Conservation (phyloP, 2,113 vertebrate genomes). For the Lonchura striata region DNA sequence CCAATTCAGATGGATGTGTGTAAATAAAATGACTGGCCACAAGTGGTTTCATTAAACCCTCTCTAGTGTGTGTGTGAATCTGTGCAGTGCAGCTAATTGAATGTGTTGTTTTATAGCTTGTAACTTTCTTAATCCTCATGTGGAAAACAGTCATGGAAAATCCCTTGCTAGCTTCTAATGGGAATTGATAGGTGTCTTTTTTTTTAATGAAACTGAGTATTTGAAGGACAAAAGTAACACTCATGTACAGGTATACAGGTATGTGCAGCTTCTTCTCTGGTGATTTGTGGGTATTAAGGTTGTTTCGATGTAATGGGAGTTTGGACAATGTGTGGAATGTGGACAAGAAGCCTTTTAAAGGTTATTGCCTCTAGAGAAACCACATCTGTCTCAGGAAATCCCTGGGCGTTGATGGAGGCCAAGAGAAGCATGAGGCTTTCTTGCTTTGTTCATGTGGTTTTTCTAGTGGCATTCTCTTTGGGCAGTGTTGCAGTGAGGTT, state of each 20-base stretch:
- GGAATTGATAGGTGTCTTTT: neutral
- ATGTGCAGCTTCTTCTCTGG: neutral
- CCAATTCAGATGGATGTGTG: neutral
- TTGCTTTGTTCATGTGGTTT: neutral
- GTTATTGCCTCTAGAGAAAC: neutral
- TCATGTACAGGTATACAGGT: neutral
- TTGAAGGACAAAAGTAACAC: neutral
- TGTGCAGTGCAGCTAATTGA: neutral
- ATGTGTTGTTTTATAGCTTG: fast-evolving
- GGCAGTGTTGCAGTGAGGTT: neutral
- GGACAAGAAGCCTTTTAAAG: neutral
- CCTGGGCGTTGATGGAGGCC: neutral
- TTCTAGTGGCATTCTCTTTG: neutral
- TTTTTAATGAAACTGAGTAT: neutral
- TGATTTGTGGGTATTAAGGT: neutral
- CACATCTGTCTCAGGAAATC: neutral
- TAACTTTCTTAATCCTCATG: neutral
- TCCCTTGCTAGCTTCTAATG: neutral
- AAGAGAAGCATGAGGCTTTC: neutral
- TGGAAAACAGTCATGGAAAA: neutral
- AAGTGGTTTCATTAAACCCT: neutral
- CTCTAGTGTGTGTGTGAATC: neutral
- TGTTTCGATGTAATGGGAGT: neutral
- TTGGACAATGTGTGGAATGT: neutral
- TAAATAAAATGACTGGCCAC: neutral